A percentile compares a stretch with the other conserved stretches of the same genome.
Evolutionary conservation across 2,113 vertebrate genomes (phyloP).

Genomic region (Elachura formosa): DNA sequence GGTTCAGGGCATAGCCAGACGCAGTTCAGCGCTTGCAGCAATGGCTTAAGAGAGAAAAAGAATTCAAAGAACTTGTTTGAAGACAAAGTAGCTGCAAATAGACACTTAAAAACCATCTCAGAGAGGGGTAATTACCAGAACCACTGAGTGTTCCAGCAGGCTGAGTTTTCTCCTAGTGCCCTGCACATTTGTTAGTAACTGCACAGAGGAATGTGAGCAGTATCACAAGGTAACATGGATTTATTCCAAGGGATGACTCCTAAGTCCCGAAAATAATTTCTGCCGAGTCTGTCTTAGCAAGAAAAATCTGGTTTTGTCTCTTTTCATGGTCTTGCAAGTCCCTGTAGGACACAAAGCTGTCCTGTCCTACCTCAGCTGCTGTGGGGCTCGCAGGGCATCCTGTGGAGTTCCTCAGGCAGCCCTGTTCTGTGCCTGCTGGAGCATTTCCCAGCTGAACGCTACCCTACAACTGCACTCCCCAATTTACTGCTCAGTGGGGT

Average conservation of each 20-base stretch:
- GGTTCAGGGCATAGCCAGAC: neutral
- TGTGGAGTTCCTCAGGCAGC: neutral
- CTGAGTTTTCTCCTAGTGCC: neutral
- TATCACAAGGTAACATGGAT: constrained; percentile 24
- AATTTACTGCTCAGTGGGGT: neutral
- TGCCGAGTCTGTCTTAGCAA: neutral
- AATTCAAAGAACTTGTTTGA: neutral
- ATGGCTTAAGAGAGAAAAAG: neutral
- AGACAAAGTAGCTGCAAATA: constrained; percentile 1
- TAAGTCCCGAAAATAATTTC: neutral
- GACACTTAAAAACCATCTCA: neutral
- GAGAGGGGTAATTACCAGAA: neutral
- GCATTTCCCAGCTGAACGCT: neutral
- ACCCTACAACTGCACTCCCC: neutral
- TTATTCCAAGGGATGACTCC: constrained; percentile 20
- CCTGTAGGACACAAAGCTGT: neutral
- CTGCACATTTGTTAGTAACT: neutral
- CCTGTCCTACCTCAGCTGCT: neutral
- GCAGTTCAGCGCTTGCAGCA: neutral
- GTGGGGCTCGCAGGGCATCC: neutral
- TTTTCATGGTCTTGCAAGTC: neutral
- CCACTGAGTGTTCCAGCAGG: neutral
- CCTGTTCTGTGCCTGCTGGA: neutral
- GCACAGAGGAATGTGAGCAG: neutral
- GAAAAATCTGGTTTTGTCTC: neutral